Percentiles rank a stretch among this genome's conserved stretches.
Evolutionary conservation across 2,797 vertebrate species (phyloP).

Genomic region (Xyrichtys novacula): DNA sequence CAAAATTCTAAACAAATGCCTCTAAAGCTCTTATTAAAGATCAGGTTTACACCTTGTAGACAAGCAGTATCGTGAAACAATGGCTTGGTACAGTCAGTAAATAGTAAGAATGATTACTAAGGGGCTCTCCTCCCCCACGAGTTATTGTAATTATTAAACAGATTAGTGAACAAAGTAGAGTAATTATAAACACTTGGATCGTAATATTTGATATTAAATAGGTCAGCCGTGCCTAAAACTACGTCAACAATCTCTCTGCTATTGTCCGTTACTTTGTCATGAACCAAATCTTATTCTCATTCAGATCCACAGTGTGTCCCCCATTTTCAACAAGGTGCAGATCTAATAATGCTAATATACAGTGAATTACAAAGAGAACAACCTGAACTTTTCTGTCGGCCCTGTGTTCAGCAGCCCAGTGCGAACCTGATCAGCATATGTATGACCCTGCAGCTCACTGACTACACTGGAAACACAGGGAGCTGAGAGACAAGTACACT

Average conservation of each 20-base stretch:
- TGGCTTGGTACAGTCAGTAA: background rate
- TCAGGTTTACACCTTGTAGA: background rate
- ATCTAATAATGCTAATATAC: slow-evolving; percentile 26
- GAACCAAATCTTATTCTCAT: slow-evolving; percentile 12
- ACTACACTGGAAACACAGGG: slow-evolving; percentile 68
- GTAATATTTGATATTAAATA: background rate
- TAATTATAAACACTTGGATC: background rate
- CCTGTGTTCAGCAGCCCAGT: slow-evolving; percentile 49
- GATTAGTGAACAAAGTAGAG: background rate
- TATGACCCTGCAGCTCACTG: slow-evolving; percentile 72
- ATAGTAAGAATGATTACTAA: background rate
- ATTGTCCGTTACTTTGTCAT: background rate
- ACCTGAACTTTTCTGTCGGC: slow-evolving; percentile 50
- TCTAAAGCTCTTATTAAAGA: background rate
- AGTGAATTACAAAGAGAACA: slow-evolving; percentile 50
- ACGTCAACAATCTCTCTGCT: background rate
- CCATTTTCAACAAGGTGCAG: slow-evolving; percentile 19
- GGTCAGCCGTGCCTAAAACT: background rate
- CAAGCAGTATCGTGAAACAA: background rate
- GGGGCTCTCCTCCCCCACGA: background rate
- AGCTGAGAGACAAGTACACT: slow-evolving; percentile 75
- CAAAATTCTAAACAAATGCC: background rate
- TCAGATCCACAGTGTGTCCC: background rate
- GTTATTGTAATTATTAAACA: slow-evolving; percentile 4
- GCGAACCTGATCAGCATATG: slow-evolving; percentile 81